Evolutionary conservation across 2,113 vertebrate genomes (phyloP), one percentile per base, ranked within the genome.

Genomic region (Ammospiza nelsoni): DNA sequence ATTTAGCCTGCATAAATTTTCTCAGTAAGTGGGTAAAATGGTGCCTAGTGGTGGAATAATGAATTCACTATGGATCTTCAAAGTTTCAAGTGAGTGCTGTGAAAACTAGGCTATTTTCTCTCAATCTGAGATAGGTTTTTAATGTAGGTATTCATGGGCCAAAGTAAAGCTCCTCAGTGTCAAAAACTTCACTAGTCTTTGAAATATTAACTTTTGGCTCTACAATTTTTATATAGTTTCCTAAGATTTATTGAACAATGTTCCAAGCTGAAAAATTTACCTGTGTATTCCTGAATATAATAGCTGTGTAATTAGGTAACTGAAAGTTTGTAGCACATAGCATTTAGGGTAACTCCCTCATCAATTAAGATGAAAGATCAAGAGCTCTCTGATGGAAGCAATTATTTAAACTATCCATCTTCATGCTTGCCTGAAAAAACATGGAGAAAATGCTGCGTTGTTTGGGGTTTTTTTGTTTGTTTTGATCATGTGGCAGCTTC

Each of bases 1-100:
- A 55, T 87, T 78, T 89, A 66, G 5, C 15, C 49, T 89, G 73
- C 73, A 95, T 92, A 87, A 69, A 92, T 90, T 86, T 94, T 80
- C 51, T 77, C 3, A 3, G 7, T 66, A 86, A 90, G 49, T 77
- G 29, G n/a, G 22, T 80, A 80, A 92, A 92, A 77, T 66, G 33
- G 77, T 62, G 91, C 59, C 68, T 54, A 39, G 65, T 63, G 51
- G 63, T 31, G 6, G 65, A 81, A 49, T 80, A 84, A 92, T 63
- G 33, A 95, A 94, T 81, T 94, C 65, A n/a, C 33, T 66, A 29
- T 0, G 3, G 55, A 43, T 9, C 63, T 77, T 31, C 72, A 52
- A 74, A 93, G 29, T 80, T 92, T 90, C 51, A 66, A 68, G 51
- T 29, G 67, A 86, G 12, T 4, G 0, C 46, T 87, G 31, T 69